Evolutionary conservation across 2,113 vertebrate species (phyloP).

Genomic region (Stomatorhinus ivindoensis): DNA sequence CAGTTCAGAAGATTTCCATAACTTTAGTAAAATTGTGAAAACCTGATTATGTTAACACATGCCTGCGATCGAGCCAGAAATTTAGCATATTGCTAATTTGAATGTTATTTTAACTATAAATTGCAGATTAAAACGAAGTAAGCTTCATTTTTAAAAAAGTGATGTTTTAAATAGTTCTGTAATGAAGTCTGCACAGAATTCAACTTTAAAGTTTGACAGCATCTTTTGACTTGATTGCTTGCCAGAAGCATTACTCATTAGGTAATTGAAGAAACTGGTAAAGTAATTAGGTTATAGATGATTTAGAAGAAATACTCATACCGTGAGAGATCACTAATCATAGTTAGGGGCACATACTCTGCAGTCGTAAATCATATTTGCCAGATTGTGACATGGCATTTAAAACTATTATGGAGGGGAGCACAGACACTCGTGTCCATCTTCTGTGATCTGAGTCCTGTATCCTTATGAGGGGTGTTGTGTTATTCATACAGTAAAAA

Average conservation of each 20-base stretch:
- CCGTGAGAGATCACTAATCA: neutral
- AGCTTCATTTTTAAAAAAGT: neutral
- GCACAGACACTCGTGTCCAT: neutral
- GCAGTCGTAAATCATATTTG: neutral
- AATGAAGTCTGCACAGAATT: neutral
- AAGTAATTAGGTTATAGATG: slow-evolving; percentile 2
- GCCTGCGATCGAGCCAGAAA: neutral
- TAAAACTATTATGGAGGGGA: neutral
- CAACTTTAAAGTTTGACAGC: neutral
- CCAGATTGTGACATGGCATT: neutral
- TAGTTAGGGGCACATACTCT: neutral
- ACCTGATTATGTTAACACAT: neutral
- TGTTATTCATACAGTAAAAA: neutral
- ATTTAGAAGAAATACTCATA: slow-evolving; percentile 1
- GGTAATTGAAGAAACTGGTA: slow-evolving; percentile 5
- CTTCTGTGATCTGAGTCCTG: neutral
- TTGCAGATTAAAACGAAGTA: neutral
- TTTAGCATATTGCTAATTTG: neutral
- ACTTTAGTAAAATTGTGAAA: neutral
- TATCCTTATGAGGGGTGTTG: neutral
- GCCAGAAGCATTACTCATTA: slow-evolving; percentile 10
- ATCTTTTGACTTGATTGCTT: neutral
- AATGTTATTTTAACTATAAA: neutral
- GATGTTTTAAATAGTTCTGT: neutral
- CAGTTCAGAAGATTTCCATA: neutral